These are phyloP conservation scores for Drosophila kambysellisi DNA, from an alignment of 2,888 invertebrate species.

Conservation along the genomic window DNA sequence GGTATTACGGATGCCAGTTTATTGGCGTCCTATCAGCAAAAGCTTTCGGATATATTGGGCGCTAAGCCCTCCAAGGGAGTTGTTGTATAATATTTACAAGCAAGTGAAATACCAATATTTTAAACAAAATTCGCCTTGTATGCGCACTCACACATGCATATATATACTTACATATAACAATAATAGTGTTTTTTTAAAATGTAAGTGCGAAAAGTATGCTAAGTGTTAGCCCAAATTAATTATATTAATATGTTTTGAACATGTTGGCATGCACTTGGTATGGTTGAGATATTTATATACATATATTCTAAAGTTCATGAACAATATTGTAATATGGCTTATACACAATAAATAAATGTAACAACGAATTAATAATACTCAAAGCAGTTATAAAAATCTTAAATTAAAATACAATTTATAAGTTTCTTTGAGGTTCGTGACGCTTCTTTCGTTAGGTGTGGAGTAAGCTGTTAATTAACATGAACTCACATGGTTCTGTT, in stretches of 20 bases:
- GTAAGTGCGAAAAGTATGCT: conserved; percentile 55
- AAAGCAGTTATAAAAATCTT: too few relatives aligned
- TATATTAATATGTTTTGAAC: conserved; percentile 67
- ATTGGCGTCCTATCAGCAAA: conserved; percentile 90
- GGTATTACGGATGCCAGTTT: conserved; percentile 86
- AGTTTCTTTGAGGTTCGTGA: background rate
- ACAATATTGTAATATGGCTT: conserved; percentile 64
- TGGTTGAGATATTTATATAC: conserved; percentile 60
- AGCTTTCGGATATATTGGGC: conserved; percentile 93
- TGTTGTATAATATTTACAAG: conserved; percentile 87
- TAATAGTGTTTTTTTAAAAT: conserved; percentile 45
- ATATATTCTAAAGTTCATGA: conserved; percentile 61
- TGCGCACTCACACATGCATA: conserved; percentile 25
- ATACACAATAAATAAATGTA: conserved; percentile 63
- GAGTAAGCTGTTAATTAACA: conserved; percentile 12
- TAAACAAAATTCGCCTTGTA: conserved; percentile 37
- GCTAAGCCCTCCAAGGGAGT: conserved; percentile 89
- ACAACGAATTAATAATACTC: conserved; percentile 38
- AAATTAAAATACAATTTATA: background rate
- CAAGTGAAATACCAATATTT: conserved; percentile 26
- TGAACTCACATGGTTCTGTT: background rate
- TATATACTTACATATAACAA: conserved; percentile 37
- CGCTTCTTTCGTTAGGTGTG: conserved; percentile 1
- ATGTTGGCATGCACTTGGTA: conserved; percentile 70
- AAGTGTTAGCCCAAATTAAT: conserved; percentile 56